These are phyloP conservation scores for Chrysochloris asiatica DNA, from an alignment of 2,113 vertebrate genomes.

Conservation along the genomic window DNA sequence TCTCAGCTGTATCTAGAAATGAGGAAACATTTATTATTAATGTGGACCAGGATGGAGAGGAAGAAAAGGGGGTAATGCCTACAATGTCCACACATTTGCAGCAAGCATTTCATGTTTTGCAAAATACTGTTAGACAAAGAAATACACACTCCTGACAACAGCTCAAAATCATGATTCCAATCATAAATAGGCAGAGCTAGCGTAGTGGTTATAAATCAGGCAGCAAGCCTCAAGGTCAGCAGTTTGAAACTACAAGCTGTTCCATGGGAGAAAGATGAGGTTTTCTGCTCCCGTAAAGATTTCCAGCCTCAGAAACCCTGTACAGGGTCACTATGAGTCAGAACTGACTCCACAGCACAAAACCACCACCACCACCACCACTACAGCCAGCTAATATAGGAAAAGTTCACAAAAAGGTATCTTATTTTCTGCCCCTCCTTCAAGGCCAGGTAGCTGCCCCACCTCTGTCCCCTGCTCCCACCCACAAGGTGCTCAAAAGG, in stretches of 20 bases:
- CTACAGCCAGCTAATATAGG: accelerated
- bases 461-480: neutral
- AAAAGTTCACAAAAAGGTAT: neutral
- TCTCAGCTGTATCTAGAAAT: neutral
- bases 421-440: neutral
- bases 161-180: neutral
- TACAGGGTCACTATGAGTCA: too few relatives aligned
- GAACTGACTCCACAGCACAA: too few relatives aligned
- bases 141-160: neutral
- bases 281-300: too few relatives aligned
- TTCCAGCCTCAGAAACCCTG: too few relatives aligned
- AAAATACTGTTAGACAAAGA: conserved; percentile 40
- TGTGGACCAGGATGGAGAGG: too few relatives aligned
- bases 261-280: too few relatives aligned
- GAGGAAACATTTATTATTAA: neutral
- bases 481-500: too few relatives aligned
- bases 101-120: conserved; percentile 5
- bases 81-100: neutral
- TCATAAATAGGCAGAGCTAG: neutral
- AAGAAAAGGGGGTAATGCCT: too few relatives aligned
- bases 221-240: too few relatives aligned
- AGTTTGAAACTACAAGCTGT: too few relatives aligned
- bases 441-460: neutral
- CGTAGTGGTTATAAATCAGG: too few relatives aligned
- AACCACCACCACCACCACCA: too few relatives aligned